These are phyloP conservation scores for Drosophila santomea DNA, from an alignment of 1,140 invertebrate species.

Conservation along the genomic window DNA sequence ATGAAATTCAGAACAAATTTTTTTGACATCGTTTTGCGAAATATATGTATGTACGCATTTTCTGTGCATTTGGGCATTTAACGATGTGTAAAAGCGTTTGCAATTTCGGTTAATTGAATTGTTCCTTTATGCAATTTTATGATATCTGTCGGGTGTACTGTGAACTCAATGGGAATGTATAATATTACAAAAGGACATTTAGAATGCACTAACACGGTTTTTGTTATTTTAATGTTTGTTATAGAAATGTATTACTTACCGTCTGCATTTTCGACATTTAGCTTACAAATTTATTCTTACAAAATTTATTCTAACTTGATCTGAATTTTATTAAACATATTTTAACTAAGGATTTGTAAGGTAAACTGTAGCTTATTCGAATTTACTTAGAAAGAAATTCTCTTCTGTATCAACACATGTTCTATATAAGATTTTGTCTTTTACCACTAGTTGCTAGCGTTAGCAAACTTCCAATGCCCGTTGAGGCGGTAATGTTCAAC, in stretches of 20 bases:
- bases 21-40: constrained; percentile 36
- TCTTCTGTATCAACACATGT: no score
- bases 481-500: background rate
- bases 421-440: no score
- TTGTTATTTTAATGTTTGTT: background rate
- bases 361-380: no score
- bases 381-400: no score
- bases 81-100: constrained; percentile 73
- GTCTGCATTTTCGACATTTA: no score
- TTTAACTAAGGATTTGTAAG: no score
- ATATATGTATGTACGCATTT: constrained; percentile 10
- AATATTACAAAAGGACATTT: background rate
- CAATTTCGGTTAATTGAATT: constrained; percentile 70
- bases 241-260: background rate
- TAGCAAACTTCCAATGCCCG: background rate
- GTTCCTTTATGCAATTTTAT: constrained; percentile 48
- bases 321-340: no score
- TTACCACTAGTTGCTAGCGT: background rate
- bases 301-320: no score
- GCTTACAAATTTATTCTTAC: no score
- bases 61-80: constrained; percentile 65
- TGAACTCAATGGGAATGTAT: constrained; percentile 10
- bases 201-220: background rate
- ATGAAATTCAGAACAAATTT: constrained; percentile 17
- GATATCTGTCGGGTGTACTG: constrained; percentile 5